Evolutionary conservation across 1,140 invertebrate genomes (phyloP).

Genomic region (Hylyphantes graminicola): DNA sequence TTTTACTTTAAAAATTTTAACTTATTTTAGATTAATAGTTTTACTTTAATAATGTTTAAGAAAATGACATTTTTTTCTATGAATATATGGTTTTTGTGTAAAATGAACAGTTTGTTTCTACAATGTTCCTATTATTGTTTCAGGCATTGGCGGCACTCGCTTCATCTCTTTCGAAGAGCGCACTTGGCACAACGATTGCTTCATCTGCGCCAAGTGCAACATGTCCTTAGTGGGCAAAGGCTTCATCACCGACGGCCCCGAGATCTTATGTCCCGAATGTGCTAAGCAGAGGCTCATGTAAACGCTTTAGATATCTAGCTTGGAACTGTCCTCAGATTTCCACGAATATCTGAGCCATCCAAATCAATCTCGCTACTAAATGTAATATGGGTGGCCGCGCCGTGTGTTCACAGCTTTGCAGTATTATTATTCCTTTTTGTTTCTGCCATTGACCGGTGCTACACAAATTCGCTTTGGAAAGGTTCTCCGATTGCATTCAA

Average conservation of each 20-base stretch:
- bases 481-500: slow-evolving; percentile 2
- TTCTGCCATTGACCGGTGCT: slow-evolving; percentile 40
- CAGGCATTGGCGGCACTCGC: slow-evolving; percentile 96
- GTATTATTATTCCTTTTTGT: slow-evolving; percentile 43
- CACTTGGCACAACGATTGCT: slow-evolving; percentile 99
- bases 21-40: not conserved
- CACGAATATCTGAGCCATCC: slow-evolving; percentile 40
- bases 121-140: not conserved
- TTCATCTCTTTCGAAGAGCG: slow-evolving; percentile 99
- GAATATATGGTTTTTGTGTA: not conserved
- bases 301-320: slow-evolving; percentile 53
- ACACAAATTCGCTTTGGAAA: slow-evolving; percentile 38
- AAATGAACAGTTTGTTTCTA: not conserved
- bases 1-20: not conserved
- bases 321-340: slow-evolving; percentile 46
- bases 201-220: slow-evolving; percentile 95
- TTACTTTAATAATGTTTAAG: not conserved
- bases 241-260: slow-evolving; percentile 96
- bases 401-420: slow-evolving; percentile 57
- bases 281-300: slow-evolving; percentile 87
- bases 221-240: slow-evolving; percentile 94
- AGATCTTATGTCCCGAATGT: slow-evolving; percentile 99
- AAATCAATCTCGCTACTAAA: slow-evolving; percentile 52
- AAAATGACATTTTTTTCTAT: too few relatives aligned
- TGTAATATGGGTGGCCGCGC: slow-evolving; percentile 55